Percentiles rank a stretch among this genome's conserved stretches.
Evolutionary conservation across 2,888 invertebrate species (phyloP).

Genomic region (Mactromeris polynyma): DNA sequence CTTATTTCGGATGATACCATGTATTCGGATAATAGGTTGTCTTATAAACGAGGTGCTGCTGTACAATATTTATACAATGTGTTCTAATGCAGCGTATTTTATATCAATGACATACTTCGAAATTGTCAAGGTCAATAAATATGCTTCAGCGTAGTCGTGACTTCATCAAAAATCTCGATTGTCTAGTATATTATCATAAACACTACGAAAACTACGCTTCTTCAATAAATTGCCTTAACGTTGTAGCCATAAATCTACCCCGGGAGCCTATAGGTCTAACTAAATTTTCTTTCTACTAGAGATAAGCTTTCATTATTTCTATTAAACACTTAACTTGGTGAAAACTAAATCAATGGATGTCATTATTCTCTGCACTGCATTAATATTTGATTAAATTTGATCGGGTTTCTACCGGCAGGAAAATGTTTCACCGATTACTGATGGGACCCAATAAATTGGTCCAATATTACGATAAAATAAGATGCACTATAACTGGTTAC

Average conservation of each 20-base stretch:
- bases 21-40: no score
- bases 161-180: not conserved
- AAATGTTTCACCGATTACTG: not conserved
- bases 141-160: no score
- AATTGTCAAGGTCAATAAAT: no score
- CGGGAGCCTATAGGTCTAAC: not conserved
- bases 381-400: conserved; percentile 8
- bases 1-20: no score
- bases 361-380: conserved; percentile 10
- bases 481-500: not conserved
- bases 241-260: not conserved
- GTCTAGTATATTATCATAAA: not conserved
- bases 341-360: conserved; percentile 2
- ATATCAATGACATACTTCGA: no score
- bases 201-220: not conserved
- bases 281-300: not conserved
- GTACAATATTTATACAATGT: no score
- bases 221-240: not conserved
- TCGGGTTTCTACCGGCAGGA: not conserved
- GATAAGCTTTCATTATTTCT: conserved; percentile 10
- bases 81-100: no score
- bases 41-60: no score
- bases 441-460: not conserved
- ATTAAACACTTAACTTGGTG: conserved; percentile 15
- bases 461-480: not conserved